phyloP scores from a whole-genome alignment of 2,113 vertebrate species.

The Panthera leo region DNA sequence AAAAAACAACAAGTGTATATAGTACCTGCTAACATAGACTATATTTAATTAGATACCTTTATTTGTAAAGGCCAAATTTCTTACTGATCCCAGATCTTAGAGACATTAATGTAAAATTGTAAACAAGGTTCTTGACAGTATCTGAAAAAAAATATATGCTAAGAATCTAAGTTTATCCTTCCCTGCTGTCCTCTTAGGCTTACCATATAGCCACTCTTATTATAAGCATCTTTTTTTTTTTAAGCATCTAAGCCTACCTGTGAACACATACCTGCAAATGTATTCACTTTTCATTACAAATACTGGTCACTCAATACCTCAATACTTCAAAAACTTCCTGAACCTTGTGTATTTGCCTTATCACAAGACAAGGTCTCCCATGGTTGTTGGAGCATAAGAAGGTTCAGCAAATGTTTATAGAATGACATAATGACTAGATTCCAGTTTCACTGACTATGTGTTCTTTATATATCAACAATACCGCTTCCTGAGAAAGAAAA shows the following conservation, averaged over 20 bases:
- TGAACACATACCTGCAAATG: background rate
- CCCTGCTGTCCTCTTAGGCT: background rate
- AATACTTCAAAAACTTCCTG: background rate
- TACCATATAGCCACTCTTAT: background rate
- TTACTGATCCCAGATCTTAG: background rate
- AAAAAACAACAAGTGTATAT: background rate
- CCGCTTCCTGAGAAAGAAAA: background rate
- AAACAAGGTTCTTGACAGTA: background rate
- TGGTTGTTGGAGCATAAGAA: background rate
- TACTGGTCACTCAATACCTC: background rate
- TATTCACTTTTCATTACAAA: background rate
- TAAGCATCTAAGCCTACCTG: background rate
- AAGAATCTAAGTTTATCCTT: constrained; percentile 23
- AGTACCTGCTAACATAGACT: background rate
- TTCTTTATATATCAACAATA: background rate
- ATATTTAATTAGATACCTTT: background rate
- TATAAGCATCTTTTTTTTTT: background rate
- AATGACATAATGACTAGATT: background rate
- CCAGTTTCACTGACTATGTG: background rate
- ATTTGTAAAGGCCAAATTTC: background rate
- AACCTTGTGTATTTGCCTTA: background rate
- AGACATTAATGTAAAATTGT: constrained; percentile 29
- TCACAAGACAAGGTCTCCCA: background rate
- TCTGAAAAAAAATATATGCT: constrained; percentile 15
- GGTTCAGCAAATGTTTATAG: background rate